phyloP scores from a whole-genome alignment of 2,797 vertebrate genomes.

The Cetoscarus ocellatus region DNA sequence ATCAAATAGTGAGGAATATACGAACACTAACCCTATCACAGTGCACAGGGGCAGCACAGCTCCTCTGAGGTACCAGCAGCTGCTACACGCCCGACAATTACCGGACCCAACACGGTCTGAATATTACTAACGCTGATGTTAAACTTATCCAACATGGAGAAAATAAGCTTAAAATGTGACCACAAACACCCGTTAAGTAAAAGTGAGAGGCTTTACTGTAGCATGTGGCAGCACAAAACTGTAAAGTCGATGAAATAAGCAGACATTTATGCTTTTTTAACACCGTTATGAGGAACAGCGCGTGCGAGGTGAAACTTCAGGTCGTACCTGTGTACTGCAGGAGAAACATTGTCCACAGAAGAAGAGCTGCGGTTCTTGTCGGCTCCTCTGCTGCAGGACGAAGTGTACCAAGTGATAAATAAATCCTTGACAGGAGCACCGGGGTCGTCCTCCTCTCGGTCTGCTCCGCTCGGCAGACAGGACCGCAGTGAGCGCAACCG shows the following conservation, averaged over 20 bases:
- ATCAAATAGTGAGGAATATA: conserved; percentile 29
- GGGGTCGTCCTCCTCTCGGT: conserved; percentile 55
- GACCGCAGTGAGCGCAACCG: conserved; percentile 83
- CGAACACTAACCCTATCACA: neutral
- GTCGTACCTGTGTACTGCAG: conserved; percentile 91
- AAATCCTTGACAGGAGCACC: conserved; percentile 69
- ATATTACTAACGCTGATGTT: neutral
- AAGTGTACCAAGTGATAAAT: conserved; percentile 45
- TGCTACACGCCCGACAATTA: conserved; percentile 64
- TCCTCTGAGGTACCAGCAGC: conserved; percentile 62
- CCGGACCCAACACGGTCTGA: conserved; percentile 4
- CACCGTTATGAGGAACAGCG: neutral
- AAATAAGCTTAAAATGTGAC: conserved; percentile 1
- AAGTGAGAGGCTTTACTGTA: neutral
- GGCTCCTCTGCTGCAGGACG: conserved; percentile 69
- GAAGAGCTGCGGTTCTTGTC: conserved; percentile 57
- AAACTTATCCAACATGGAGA: conserved; percentile 33
- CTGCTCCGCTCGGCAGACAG: conserved; percentile 77
- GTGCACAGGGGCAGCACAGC: conserved; percentile 24
- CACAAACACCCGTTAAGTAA: neutral
- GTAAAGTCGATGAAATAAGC: neutral
- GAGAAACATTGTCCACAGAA: conserved; percentile 90
- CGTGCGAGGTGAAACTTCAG: conserved; percentile 40
- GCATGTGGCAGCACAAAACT: conserved; percentile 14
- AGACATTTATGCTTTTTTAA: conserved; percentile 7